Percentiles rank a stretch among this genome's conserved stretches.
These are phyloP conservation scores for Umimayanthus kanabou DNA, from an alignment of 92 coral and sea anemone species.

Conservation along the genomic window DNA sequence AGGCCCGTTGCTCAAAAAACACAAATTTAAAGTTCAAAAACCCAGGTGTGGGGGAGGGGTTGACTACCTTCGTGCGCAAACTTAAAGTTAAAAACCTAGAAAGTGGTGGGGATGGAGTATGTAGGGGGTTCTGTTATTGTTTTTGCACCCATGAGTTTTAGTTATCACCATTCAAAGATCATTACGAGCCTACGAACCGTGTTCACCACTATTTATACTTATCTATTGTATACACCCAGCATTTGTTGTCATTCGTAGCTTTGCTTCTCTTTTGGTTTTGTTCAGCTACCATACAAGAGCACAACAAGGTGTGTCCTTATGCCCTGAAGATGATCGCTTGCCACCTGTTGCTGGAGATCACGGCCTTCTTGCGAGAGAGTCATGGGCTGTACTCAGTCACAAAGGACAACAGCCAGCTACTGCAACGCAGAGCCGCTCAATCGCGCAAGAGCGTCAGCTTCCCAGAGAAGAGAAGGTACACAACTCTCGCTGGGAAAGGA, in stretches of 20 bases:
- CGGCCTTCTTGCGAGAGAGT: slow-evolving; percentile 97
- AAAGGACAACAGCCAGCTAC: slow-evolving; percentile 51
- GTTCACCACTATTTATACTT: neutral
- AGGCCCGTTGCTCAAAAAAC: neutral
- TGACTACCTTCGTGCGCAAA: neutral
- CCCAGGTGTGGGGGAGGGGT: neutral
- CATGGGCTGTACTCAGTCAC: slow-evolving; percentile 81
- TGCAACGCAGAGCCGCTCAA: slow-evolving; percentile 51
- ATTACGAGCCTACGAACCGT: neutral
- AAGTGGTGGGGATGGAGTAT: no score
- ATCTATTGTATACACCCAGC: neutral
- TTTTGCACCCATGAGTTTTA: neutral
- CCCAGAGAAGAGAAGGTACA: slow-evolving; percentile 57
- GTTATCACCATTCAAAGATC: neutral
- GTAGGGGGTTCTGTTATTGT: no score
- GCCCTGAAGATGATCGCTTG: slow-evolving; percentile 97
- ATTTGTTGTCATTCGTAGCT: neutral
- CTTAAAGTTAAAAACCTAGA: no score
- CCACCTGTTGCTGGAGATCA: slow-evolving; percentile 94
- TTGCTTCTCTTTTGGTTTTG: neutral
- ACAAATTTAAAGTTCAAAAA: neutral
- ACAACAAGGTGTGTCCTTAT: slow-evolving; percentile 85
- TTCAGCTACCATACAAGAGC: slow-evolving; percentile 83
- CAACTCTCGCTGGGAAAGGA: no score
- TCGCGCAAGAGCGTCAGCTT: slow-evolving; percentile 61